Base-by-base conservation (phyloP, 2,888 invertebrate genomes). In the Protonemura montana region DNA sequence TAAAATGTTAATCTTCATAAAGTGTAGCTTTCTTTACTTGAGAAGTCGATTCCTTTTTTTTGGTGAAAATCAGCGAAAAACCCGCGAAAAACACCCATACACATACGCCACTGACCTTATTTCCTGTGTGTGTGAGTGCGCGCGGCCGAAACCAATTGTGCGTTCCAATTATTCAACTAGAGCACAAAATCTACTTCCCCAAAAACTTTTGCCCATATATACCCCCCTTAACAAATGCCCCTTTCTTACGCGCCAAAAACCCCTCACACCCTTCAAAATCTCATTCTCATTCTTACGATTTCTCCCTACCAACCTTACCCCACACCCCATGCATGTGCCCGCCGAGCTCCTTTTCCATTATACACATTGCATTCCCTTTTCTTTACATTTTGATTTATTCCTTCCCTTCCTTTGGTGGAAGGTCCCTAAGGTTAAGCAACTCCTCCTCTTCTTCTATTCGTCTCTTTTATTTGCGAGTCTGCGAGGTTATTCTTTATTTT, bases 301-400 rank as follows among this genome's bases (percentile, higher is more conserved):
- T 21, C 82, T 27, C 0, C 26, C 29, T 27, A 21, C 6, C 82
- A 2, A 0, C 35, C 30, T 29, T 25, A 21, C 29, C 82, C 82
- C 41, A n/a, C 35, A 30, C 82, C 26, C 35, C 28, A 10, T 27
- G 28, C 30, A 3, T 16, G n/a, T 7, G 59, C 59, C 59, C 59
- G 59, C 13, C 59, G 21, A 59, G 59, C 59, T 21, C 21, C 59
- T 59, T 13, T 59, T 13, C 59, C 29, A 30, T 77, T 85, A 77
- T 77, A 76, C 28, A 85, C 59, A 76, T 76, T 30, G 30, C 30
- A 59, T 85, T 76, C 85, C 76, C 78, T 85, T 76, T 85, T 77
- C 77, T 85, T 77, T 85, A 76, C 28, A 59, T 76, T 76, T 76
- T 85, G 85, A 85, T 85, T 85, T 85, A 85, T 85, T 85, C 85